Evolutionary conservation across 2,888 invertebrate genomes (phyloP), one percentile per base, ranked within the genome.

Genomic region (Schizaphis graminum): DNA sequence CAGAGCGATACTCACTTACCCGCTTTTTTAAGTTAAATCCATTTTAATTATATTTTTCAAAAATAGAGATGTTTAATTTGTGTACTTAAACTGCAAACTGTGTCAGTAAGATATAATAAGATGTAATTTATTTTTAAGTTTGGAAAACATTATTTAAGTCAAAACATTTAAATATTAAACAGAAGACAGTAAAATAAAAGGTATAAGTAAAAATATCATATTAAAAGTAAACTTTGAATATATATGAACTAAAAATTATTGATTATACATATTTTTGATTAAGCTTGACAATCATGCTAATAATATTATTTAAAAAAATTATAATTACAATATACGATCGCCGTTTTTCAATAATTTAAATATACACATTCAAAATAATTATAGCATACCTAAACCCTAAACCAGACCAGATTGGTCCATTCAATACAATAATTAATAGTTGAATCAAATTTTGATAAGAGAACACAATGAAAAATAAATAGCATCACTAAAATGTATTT

Each of bases 211-310:
- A 67, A 35, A 77, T 77, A 35, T 21, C 35, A 77, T 35, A 77
- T 7, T 28, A 61, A 3, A n/a, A 28, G 26, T n/a, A 4, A 67
- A n/a, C n/a, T 5, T 67, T 67, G 13, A n/a, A 67, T n/a, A 67
- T n/a, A 67, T 16, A 67, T 0, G 5, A 77, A 16, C 77, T 77
- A 35, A 35, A 77, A 77, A 35, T 77, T 77, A 77, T 77, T 77
- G n/a, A 77, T 16, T 35, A 77, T 7, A 77, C 7, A 21, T 21
- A 77, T 77, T 77, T 77, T 77, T 77, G 21, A 77, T 77, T 35
- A 88, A 53, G 10, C 3, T 53, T 21, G 87, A 53, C 87, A 88
- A 88, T 88, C 53, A 88, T 88, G 87, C 87, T 88, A 88, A 88
- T 21, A 53, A 35, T 21, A 89, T 57, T 89, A 56, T 35, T 56